Base-by-base conservation (phyloP, 2,888 invertebrate species). In the Coleophora deauratella region DNA sequence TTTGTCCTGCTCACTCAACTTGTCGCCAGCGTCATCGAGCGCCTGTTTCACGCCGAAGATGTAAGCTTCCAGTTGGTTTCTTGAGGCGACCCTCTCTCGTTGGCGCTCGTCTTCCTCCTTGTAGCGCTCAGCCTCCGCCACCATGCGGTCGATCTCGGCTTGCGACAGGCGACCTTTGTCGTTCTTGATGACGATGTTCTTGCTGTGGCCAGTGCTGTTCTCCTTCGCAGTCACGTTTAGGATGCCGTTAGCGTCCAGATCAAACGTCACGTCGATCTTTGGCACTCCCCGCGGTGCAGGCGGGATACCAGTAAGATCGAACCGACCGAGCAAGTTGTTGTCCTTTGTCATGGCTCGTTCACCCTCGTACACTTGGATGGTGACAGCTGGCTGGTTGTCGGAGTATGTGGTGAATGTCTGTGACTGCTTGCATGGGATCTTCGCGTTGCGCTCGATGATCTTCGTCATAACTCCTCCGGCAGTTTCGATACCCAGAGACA, bases 191-290 rank as follows among this genome's bases (percentile, higher is more conserved):
- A 91, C 91, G 46, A 95, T 94, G 60, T 91, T 91, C 67, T 90
- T 91, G 39, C 89, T 89, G 51, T 91, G 91, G 14, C 88, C 90
- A 0, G 89, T 87, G 53, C 89, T 87, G 66, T 88, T 88, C 49
- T 90, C 90, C 50, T 91, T 89, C n/a, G 96, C 96, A 0, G 93
- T 90, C 0, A 96, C 96, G 67, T 95, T 95, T 44, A 95, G 74
- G 51, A 94, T 93, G 12, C 93, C 93, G 65, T 93, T 93, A 9
- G 92, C 92, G 61, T 93, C 93, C 49, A 93, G 67, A 59, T 93
- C 92, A 64, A 93, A 93, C 13, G 91, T 91, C 21, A 91, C 91
- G 46, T 90, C 90, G 50, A 91, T 89, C 62, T 91, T 88, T 0
- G 91, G 91, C 0, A 90, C 88, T 30, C 91, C 91, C 30, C 91